Evolutionary conservation across 2,888 invertebrate species (phyloP).

Genomic region (Papilio elwesi): DNA sequence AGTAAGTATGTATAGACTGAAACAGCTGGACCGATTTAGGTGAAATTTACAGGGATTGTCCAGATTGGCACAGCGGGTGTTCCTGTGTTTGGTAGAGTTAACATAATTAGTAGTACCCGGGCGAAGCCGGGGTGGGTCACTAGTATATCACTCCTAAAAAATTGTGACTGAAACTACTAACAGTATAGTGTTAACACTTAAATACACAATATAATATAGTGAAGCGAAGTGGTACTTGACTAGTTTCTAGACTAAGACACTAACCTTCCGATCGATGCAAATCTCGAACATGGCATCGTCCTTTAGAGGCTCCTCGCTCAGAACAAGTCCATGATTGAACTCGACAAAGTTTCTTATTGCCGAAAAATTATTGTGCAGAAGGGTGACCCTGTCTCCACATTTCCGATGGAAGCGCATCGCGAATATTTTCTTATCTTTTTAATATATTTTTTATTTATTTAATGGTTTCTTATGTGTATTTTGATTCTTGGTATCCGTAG

Average conservation of each 20-base stretch:
- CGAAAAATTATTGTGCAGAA: constrained; percentile 92
- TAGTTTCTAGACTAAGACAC: constrained; percentile 36
- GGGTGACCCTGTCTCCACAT: constrained; percentile 93
- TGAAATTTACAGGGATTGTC: too few species aligned
- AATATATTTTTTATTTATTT: too few species aligned
- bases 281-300: constrained; percentile 95
- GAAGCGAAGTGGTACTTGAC: not conserved
- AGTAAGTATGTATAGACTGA: too few species aligned
- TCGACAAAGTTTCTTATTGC: constrained; percentile 91
- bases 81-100: too few species aligned
- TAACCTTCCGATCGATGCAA: constrained; percentile 94
- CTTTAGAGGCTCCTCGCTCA: constrained; percentile 90
- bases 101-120: too few species aligned
- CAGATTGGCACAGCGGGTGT: too few species aligned
- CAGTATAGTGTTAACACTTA: not conserved
- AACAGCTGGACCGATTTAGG: too few species aligned
- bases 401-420: constrained; percentile 89
- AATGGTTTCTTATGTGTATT: constrained; percentile 7
- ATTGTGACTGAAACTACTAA: too few species aligned
- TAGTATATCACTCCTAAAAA: too few species aligned
- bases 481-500: not conserved
- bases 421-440: constrained; percentile 5
- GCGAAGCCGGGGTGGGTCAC: too few species aligned
- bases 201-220: not conserved
- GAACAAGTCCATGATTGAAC: constrained; percentile 94